These are phyloP conservation scores for Epiblema foenella DNA, from an alignment of 2,888 invertebrate species.

Conservation along the genomic window DNA sequence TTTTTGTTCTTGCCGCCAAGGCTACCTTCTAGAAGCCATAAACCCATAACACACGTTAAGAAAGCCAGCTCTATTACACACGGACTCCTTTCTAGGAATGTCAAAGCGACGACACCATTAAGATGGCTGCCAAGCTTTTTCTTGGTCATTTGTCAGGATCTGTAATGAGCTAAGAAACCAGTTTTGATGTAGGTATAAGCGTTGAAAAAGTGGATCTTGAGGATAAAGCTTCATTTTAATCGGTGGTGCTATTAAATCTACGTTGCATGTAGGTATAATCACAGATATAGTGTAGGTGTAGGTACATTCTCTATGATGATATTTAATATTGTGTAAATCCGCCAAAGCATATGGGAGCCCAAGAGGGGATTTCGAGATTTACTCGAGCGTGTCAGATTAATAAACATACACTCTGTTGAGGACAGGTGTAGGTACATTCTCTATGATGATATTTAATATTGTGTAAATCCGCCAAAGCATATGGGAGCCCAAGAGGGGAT, in stretches of 20 bases:
- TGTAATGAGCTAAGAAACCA: background rate
- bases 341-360: too few species aligned
- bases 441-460: too few species aligned
- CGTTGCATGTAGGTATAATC: background rate
- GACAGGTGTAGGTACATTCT: too few species aligned
- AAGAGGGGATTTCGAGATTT: too few species aligned
- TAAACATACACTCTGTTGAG: too few species aligned
- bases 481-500: too few species aligned
- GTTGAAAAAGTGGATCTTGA: slow-evolving; percentile 16
- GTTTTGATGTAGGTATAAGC: slow-evolving; percentile 8
- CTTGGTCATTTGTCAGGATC: slow-evolving; percentile 22
- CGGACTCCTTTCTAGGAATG: slow-evolving; percentile 44
- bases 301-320: too few species aligned
- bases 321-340: too few species aligned
- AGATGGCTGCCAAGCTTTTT: slow-evolving; percentile 20
- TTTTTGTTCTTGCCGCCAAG: too few species aligned
- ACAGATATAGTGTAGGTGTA: too few species aligned
- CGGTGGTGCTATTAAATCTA: background rate
- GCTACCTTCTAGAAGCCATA: background rate
- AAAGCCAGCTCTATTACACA: slow-evolving; percentile 37
- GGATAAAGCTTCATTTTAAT: background rate
- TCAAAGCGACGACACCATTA: slow-evolving; percentile 12
- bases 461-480: too few species aligned
- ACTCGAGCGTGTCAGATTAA: too few species aligned
- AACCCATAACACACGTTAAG: slow-evolving; percentile 11